Evolutionary conservation across 1,140 invertebrate genomes (phyloP), one percentile per base, ranked within the genome.

Genomic region (Scaptomyza pallida): DNA sequence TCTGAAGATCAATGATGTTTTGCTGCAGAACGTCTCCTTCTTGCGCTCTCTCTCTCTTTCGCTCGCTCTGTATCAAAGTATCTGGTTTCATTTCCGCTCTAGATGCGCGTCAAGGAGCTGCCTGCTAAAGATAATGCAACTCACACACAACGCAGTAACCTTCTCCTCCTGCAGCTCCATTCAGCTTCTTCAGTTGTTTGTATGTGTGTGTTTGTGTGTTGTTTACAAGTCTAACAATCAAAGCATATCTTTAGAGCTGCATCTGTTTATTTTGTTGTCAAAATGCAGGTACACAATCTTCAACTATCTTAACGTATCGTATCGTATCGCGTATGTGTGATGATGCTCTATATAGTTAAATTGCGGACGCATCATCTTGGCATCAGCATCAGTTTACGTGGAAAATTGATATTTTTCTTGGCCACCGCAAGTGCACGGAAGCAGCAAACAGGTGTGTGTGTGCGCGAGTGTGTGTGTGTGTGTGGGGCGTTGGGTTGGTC

Each of bases 11-110:
- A 59, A 15, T 44, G 57, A 16, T 8, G 64, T 15, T n/a, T n/a
- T 68, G 56, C 19, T 51, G 56, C 8, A 26, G 19, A 19, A 47
- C 17, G 44, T 56, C 44, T 71, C 60, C 60, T 64, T 56, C 21
- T 15, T 21, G 43, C 37, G 64, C 30, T 51, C 44, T 51, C 44
- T 33, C 40, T 21, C 13, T 43, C 37, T 41, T 12, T 33, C 26
- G 5, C 30, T 30, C 8, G 9, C 40, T 44, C 23, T 47, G 21
- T 85, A 86, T 78, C 78, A 88, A 89, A 88, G 82, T 88, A 89
- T 89, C 86, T 89, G 81, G 86, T 89, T 89, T 89, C 86, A 89
- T 89, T 89, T 89, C 86, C 86, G 86, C 72, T 89, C 82, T 72
- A 67, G 19, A 63, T 59, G 21, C 30, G 44, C 55, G 62, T n/a